Evolutionary conservation across 2,797 vertebrate species (phyloP).

Genomic region (Carapus acus): DNA sequence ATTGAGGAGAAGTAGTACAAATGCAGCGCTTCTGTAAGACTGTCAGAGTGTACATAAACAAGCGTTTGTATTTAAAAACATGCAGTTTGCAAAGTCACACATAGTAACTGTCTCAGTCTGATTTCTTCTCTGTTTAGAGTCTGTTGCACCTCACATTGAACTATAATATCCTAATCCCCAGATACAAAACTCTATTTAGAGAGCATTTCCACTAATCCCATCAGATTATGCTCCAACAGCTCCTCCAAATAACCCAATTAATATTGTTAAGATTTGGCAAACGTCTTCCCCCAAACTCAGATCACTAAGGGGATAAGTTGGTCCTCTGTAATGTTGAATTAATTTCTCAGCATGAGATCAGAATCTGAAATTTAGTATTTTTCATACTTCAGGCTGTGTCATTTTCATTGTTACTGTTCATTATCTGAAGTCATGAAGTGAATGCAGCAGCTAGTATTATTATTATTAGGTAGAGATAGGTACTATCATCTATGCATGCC

Average conservation of each 20-base stretch:
- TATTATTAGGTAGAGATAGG: no score
- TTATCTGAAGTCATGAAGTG: no score
- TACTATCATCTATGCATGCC: constrained; percentile 18
- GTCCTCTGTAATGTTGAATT: constrained; percentile 20
- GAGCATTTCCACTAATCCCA: constrained; percentile 55
- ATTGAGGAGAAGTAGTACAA: no score
- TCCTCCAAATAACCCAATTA: constrained; percentile 58
- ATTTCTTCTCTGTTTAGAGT: constrained; percentile 33
- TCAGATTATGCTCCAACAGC: constrained; percentile 64
- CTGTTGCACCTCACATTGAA: constrained; percentile 34
- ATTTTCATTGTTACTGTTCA: no score
- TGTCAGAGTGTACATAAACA: no score
- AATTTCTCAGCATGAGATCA: background rate
- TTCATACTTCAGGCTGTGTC: no score
- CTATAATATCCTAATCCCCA: constrained; percentile 63
- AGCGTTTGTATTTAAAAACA: no score
- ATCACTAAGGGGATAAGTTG: constrained; percentile 1
- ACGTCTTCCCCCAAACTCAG: constrained; percentile 22
- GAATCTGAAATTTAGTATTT: constrained; percentile 24
- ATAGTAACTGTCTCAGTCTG: background rate
- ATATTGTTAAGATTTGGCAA: constrained; percentile 40
- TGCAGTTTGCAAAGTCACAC: no score
- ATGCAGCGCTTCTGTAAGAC: no score
- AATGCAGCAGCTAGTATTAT: no score
- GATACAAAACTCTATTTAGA: constrained; percentile 64